phyloP scores from a whole-genome alignment of 35 echinoderm and acorn worm genomes.

The Antedon bifida region DNA sequence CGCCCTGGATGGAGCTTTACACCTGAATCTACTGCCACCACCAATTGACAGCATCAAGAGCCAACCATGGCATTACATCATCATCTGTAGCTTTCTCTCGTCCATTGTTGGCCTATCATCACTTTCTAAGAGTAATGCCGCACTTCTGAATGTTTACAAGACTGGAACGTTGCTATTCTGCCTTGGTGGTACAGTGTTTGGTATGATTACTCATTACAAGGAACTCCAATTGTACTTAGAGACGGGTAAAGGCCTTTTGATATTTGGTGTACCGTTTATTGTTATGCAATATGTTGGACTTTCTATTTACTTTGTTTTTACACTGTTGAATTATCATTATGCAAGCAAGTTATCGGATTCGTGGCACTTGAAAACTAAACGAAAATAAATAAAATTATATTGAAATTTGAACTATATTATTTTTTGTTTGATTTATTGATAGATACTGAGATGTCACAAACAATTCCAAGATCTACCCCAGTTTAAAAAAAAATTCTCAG shows the following conservation, averaged over 20 bases:
- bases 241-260: background rate
- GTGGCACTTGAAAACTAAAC: background rate
- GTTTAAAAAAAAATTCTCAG: too few species aligned
- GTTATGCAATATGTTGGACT: background rate
- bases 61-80: constrained; percentile 10
- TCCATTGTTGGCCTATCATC: constrained; percentile 20
- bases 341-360: background rate
- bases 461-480: too few species aligned
- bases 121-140: constrained; percentile 17
- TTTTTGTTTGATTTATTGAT: too few species aligned
- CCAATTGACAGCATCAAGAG: background rate
- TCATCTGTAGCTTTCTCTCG: constrained; percentile 2
- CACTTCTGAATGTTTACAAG: constrained; percentile 31
- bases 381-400: background rate
- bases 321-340: background rate
- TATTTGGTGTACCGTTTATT: background rate
- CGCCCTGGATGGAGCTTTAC: background rate
- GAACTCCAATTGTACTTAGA: background rate
- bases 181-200: constrained; percentile 20
- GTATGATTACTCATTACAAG: constrained; percentile 7
- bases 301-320: background rate
- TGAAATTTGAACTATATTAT: too few species aligned
- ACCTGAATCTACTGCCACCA: constrained; percentile 4
- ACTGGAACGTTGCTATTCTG: constrained; percentile 12
- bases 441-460: too few species aligned